phyloP scores from a whole-genome alignment of 1,140 invertebrate genomes.

The Trichoplusia ni region DNA sequence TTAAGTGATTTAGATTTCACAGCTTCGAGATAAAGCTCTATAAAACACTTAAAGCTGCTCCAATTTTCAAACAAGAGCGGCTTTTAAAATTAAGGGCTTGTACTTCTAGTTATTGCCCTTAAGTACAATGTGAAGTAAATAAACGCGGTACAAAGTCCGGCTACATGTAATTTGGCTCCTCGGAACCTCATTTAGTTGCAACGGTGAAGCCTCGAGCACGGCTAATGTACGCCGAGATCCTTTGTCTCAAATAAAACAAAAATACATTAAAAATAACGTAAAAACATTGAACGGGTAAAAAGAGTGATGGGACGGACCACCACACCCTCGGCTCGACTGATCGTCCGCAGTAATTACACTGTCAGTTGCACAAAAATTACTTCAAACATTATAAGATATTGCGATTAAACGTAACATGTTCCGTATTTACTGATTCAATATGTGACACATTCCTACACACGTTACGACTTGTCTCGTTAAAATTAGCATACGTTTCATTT shows the following conservation, averaged over 20 bases:
- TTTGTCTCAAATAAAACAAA: constrained; percentile 69
- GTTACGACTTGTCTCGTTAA: constrained; percentile 20
- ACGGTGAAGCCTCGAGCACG: constrained; percentile 55
- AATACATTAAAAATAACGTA: constrained; percentile 73
- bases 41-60: constrained; percentile 48
- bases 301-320: constrained; percentile 64
- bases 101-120: constrained; percentile 74
- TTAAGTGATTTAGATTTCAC: constrained; percentile 34
- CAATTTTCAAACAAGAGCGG: constrained; percentile 60
- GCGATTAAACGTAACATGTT: constrained; percentile 15
- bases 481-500: no score
- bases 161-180: constrained; percentile 74
- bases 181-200: constrained; percentile 73
- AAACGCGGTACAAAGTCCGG: constrained; percentile 67
- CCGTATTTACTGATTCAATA: constrained; percentile 4
- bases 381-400: constrained; percentile 41
- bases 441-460: neutral
- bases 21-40: constrained; percentile 20
- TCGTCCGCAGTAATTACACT: constrained; percentile 68
- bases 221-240: constrained; percentile 62
- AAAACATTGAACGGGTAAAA: constrained; percentile 72
- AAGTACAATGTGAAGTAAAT: constrained; percentile 80
- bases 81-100: constrained; percentile 64
- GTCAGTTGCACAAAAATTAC: constrained; percentile 63
- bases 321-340: constrained; percentile 65